Conservation (phyloP, 1,140 invertebrate species). For the Lordiphosa clarofinis region DNA sequence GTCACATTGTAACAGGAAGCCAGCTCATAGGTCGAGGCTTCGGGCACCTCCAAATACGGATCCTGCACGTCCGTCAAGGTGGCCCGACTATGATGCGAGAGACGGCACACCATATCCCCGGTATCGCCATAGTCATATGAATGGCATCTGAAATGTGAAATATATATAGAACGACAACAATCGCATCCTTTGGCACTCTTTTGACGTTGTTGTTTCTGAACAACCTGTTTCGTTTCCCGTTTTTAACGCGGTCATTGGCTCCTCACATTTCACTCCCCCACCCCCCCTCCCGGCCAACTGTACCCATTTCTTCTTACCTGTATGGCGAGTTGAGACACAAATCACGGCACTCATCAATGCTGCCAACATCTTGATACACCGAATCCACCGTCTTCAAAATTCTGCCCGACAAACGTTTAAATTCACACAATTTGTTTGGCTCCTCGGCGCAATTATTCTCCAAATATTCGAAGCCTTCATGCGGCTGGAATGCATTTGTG, state of each 20-base stretch:
- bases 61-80: conserved; percentile 94
- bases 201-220: conserved; percentile 4
- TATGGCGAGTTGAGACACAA: conserved; percentile 92
- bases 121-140: conserved; percentile 96
- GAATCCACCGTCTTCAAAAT: conserved; percentile 97
- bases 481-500: conserved; percentile 86
- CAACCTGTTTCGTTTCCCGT: conserved; percentile 10
- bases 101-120: conserved; percentile 93
- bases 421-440: conserved; percentile 94
- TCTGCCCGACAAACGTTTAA: conserved; percentile 91
- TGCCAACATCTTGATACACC: conserved; percentile 93
- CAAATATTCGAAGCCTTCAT: conserved; percentile 89
- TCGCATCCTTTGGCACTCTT: conserved; percentile 12
- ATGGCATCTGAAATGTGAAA: conserved; percentile 85
- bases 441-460: conserved; percentile 95
- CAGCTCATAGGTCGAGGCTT: conserved; percentile 94
- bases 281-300: background rate
- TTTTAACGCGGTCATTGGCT: conserved; percentile 12
- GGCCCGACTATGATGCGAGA: conserved; percentile 93
- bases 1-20: conserved; percentile 97
- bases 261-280: conserved; percentile 7
- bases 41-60: conserved; percentile 92
- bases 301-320: conserved; percentile 74
- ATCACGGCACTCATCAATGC: conserved; percentile 91
- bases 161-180: background rate